Percentiles rank a stretch among this genome's conserved stretches.
Evolutionary conservation across 2,113 vertebrate genomes (phyloP).

Genomic region (Trogon melanurus): DNA sequence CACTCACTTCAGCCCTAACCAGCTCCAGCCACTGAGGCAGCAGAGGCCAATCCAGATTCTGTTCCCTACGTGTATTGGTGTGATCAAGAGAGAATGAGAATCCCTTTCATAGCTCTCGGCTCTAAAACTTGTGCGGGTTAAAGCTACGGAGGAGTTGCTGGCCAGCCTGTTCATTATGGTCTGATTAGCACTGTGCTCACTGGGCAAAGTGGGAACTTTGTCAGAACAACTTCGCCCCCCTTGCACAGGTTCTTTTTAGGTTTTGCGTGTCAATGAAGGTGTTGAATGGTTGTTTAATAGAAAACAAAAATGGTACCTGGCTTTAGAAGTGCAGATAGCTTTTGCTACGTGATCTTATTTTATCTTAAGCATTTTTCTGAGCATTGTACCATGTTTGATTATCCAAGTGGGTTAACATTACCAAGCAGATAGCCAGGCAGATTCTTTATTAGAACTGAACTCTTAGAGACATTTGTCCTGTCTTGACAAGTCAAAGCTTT

Average conservation of each 20-base stretch:
- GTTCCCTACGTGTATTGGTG: not conserved
- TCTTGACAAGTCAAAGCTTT: not conserved
- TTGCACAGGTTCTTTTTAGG: rapidly evolving
- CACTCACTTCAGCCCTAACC: not conserved
- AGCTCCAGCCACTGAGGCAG: not conserved
- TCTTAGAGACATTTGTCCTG: not conserved
- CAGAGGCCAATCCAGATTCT: not conserved
- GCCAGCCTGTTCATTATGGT: not conserved
- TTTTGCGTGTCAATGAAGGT: not conserved
- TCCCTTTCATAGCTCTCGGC: not conserved
- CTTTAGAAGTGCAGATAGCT: not conserved
- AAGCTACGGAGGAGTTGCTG: not conserved
- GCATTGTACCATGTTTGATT: rapidly evolving
- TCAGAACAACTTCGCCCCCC: not conserved
- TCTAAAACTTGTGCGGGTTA: not conserved
- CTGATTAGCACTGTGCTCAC: not conserved
- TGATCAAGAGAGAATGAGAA: not conserved
- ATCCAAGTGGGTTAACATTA: not conserved
- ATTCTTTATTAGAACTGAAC: not conserved
- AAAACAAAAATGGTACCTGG: not conserved
- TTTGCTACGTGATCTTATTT: not conserved
- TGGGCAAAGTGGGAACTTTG: not conserved
- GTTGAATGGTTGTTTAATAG: not conserved
- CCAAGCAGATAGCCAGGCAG: not conserved
- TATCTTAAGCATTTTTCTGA: not conserved